Conservation (phyloP, 2,888 invertebrate species). For the Plutella xylostella region DNA sequence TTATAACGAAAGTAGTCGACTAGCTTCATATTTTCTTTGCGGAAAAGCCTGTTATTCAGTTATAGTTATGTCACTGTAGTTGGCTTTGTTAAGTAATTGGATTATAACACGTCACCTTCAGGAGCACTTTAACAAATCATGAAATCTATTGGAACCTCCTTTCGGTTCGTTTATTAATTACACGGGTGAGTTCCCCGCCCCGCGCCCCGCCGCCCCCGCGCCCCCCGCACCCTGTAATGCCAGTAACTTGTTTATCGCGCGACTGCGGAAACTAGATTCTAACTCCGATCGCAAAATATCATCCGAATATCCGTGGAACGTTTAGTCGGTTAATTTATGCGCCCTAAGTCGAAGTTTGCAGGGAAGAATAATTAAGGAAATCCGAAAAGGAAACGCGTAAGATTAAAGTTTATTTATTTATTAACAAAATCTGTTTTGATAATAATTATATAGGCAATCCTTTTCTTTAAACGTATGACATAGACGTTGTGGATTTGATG, state of each 20-base stretch:
- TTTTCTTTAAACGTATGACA: no score
- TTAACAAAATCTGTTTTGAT: neutral
- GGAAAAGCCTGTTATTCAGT: no score
- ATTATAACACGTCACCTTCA: constrained; percentile 6
- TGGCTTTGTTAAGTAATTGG: neutral
- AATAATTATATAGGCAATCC: no score
- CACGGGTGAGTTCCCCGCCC: constrained; percentile 31
- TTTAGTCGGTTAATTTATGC: constrained; percentile 22
- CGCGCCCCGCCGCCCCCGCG: constrained; percentile 18
- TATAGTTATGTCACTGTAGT: no score
- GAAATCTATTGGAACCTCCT: constrained; percentile 41
- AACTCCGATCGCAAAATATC: constrained; percentile 51
- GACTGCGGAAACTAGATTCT: constrained; percentile 54
- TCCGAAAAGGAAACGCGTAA: constrained; percentile 18
- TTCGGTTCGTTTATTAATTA: constrained; percentile 57
- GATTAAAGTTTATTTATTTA: constrained; percentile 10
- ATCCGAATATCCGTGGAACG: constrained; percentile 40
- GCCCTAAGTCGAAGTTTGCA: constrained; percentile 19
- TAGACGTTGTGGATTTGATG: neutral
- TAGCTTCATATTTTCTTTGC: no score
- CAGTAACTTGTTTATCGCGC: constrained; percentile 60
- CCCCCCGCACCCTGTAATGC: constrained; percentile 28
- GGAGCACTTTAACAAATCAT: constrained; percentile 39
- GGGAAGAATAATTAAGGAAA: constrained; percentile 21
- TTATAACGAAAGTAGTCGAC: no score